Conservation (phyloP, 2,113 vertebrate species). For the Clinocottus analis region DNA sequence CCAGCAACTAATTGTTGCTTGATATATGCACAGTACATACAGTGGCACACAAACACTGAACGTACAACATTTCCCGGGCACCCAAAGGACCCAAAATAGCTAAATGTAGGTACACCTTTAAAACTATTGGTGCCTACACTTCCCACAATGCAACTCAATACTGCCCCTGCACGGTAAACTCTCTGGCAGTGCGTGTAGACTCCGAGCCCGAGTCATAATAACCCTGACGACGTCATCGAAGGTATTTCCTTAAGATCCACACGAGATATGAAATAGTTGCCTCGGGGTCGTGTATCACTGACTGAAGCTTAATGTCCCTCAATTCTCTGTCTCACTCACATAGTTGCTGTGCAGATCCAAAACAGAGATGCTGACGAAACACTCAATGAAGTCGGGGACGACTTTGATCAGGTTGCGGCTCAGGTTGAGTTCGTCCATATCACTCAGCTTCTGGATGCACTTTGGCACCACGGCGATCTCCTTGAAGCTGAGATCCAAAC, state of each 20-base stretch:
- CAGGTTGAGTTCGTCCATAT: slow-evolving; percentile 90
- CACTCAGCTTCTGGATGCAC: slow-evolving; percentile 85
- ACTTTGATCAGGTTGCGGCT: slow-evolving; percentile 89
- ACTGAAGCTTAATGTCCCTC: background rate
- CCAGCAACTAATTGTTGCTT: background rate
- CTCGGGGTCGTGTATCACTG: background rate
- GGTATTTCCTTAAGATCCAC: background rate
- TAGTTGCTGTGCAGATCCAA: slow-evolving; percentile 94
- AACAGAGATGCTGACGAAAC: slow-evolving; percentile 85
- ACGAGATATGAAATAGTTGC: background rate
- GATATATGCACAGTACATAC: background rate
- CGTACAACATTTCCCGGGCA: background rate
- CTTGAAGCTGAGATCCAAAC: slow-evolving; percentile 92
- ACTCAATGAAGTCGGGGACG: slow-evolving; percentile 86
- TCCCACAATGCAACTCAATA: background rate
- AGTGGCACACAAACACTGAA: background rate
- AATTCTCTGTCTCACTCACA: slow-evolving; percentile 41
- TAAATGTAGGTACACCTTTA: background rate
- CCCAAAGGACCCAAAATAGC: background rate
- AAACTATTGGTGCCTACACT: background rate
- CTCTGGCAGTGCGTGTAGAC: too few relatives aligned
- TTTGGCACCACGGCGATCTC: slow-evolving; percentile 87
- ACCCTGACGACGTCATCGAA: background rate
- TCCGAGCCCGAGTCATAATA: background rate
- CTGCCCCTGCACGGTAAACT: background rate